Conservation (phyloP, 2,113 vertebrate species). For the Callocephalon fimbriatum region DNA sequence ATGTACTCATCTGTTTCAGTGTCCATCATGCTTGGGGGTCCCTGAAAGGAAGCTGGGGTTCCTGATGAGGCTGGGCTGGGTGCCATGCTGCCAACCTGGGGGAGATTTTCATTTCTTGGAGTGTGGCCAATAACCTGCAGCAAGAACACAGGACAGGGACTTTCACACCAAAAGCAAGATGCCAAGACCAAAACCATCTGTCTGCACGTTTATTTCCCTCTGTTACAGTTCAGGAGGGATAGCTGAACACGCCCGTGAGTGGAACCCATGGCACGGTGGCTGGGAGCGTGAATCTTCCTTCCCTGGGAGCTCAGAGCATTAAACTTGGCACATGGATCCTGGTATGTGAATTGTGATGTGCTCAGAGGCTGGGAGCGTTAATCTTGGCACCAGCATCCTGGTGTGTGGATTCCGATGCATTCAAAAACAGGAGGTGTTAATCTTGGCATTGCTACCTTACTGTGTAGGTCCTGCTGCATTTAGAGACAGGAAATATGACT, state of each 20-base stretch:
- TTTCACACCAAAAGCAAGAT: slow-evolving; percentile 18
- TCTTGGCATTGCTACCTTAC: slow-evolving; percentile 15
- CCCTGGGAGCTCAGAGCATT: neutral
- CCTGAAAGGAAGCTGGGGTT: slow-evolving; percentile 79
- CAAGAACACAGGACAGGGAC: neutral
- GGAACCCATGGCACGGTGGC: neutral
- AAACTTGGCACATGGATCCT: neutral
- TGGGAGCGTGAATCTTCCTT: neutral
- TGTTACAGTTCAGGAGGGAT: neutral
- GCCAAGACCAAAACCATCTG: slow-evolving; percentile 42
- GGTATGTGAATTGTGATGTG: neutral
- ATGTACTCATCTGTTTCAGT: slow-evolving; percentile 93
- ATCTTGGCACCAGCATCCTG: slow-evolving; percentile 26
- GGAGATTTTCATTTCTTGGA: slow-evolving; percentile 76
- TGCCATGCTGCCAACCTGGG: slow-evolving; percentile 72
- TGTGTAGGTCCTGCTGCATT: slow-evolving; percentile 18
- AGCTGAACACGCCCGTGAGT: neutral
- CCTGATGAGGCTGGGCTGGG: slow-evolving; percentile 76
- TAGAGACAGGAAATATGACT: neutral
- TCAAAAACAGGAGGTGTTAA: slow-evolving; percentile 33
- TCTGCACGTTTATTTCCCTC: neutral
- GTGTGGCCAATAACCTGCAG: slow-evolving; percentile 76
- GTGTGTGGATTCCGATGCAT: neutral
- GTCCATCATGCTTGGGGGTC: slow-evolving; percentile 78
- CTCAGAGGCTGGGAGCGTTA: slow-evolving; percentile 23